Evolutionary conservation across 2,113 vertebrate species (phyloP).

Genomic region (Sula dactylatra): DNA sequence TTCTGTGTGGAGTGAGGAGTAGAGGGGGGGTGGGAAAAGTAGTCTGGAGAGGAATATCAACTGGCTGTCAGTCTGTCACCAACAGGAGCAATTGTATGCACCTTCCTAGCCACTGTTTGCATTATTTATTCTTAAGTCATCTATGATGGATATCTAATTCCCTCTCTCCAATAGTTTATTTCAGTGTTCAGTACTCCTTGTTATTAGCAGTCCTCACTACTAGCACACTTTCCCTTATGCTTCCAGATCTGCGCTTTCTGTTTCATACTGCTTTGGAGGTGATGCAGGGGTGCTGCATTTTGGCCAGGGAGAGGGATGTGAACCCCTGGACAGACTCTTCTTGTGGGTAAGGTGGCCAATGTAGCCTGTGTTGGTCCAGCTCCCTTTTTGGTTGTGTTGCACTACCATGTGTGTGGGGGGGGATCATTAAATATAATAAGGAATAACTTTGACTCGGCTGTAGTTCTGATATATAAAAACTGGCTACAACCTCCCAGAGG

Average conservation of each 20-base stretch:
- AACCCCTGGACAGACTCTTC: not conserved
- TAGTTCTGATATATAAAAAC: not conserved
- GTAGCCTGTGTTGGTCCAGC: not conserved
- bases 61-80: not conserved
- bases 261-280: too few species aligned
- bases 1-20: not conserved
- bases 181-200: not conserved
- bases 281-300: not conserved
- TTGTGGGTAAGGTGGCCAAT: not conserved
- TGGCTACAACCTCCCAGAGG: not conserved
- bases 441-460: not conserved
- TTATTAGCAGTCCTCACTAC: not conserved
- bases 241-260: not conserved
- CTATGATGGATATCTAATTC: not conserved
- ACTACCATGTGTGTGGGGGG: rapidly evolving
- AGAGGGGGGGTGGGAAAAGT: too few species aligned
- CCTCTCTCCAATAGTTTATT: not conserved
- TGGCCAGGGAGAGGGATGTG: too few species aligned
- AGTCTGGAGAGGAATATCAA: not conserved
- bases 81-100: not conserved
- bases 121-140: not conserved
- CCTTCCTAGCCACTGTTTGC: not conserved
- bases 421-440: not conserved
- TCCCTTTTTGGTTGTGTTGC: not conserved
- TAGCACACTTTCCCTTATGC: not conserved